Conservation (phyloP, 2,113 vertebrate genomes). For the Chaetura pelagica region DNA sequence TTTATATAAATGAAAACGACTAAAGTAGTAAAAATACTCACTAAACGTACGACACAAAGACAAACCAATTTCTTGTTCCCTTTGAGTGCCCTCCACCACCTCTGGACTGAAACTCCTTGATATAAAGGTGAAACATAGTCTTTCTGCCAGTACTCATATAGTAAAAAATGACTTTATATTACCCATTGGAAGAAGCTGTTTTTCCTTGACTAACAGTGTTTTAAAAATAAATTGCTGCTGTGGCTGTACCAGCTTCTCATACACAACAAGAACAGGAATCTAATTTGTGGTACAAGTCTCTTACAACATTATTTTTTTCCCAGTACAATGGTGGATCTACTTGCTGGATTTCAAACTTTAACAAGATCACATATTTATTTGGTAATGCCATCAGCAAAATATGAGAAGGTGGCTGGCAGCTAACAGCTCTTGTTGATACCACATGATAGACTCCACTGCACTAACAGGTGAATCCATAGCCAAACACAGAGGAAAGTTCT, state of each 20-base stretch:
- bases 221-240: not conserved
- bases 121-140: not conserved
- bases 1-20: conserved; percentile 27
- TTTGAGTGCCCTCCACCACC: not conserved
- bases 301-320: not conserved
- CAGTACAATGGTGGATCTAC: not conserved
- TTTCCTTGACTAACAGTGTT: not conserved
- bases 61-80: not conserved
- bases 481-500: not conserved
- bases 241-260: not conserved
- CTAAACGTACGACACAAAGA: not conserved
- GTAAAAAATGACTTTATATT: not conserved
- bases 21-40: not conserved
- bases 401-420: not conserved
- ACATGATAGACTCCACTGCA: not conserved
- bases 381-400: not conserved
- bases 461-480: not conserved
- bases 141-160: not conserved
- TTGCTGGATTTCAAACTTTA: not conserved
- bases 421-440: not conserved
- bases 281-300: not conserved
- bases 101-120: not conserved
- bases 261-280: not conserved
- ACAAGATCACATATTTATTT: not conserved
- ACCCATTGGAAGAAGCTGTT: not conserved